Conservation (phyloP, 2,113 vertebrate genomes). For the Phylloscopus trochiloides region DNA sequence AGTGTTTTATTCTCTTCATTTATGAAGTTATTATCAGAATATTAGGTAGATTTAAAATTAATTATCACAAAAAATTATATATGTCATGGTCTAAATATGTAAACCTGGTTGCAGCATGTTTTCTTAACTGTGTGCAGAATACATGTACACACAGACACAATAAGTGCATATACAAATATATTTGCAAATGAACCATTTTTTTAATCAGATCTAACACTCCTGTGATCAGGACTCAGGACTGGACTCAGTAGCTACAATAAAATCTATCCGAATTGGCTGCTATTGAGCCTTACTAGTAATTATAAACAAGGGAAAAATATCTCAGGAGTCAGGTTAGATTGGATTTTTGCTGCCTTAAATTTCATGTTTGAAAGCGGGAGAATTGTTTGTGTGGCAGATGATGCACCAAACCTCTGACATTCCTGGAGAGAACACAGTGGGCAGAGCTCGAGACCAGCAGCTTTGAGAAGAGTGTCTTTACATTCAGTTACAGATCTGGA, state of each 20-base stretch:
- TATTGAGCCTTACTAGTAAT: background rate
- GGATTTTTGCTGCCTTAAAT: background rate
- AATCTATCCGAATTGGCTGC: background rate
- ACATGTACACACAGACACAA: rapidly evolving
- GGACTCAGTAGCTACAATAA: background rate
- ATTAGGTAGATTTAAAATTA: background rate
- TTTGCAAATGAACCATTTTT: background rate
- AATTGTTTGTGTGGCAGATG: background rate
- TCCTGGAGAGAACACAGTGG: background rate
- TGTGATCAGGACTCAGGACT: background rate
- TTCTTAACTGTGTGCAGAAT: background rate
- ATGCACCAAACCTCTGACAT: background rate
- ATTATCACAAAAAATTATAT: background rate
- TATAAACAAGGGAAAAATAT: background rate
- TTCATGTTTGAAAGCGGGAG: background rate
- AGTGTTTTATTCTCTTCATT: background rate
- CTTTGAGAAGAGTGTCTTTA: background rate
- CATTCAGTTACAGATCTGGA: background rate
- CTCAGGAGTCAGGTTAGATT: background rate
- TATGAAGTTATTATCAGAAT: background rate
- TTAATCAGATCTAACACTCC: background rate
- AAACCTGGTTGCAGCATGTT: background rate
- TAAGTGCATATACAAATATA: background rate
- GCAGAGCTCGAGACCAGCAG: background rate
- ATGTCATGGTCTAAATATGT: background rate